Conservation (phyloP, 1,140 invertebrate genomes). For the Yoshiicerus persimilis region DNA sequence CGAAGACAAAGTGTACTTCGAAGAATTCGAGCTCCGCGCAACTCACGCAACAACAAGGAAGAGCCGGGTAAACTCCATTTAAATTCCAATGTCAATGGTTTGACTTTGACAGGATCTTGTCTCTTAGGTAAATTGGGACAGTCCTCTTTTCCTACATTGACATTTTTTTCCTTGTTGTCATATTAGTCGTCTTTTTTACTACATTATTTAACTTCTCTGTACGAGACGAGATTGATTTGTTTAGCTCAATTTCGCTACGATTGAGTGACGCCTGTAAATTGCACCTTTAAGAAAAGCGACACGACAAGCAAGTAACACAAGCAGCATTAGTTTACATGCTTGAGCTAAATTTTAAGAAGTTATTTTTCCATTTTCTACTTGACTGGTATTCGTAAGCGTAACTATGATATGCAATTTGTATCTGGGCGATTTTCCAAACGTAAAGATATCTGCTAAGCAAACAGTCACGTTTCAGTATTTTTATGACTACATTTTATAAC, state of each 20-base stretch:
- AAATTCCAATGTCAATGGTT: constrained; percentile 26
- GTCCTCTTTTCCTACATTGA: neutral
- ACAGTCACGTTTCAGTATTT: neutral
- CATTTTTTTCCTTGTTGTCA: neutral
- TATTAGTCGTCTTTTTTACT: neutral
- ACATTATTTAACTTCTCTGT: neutral
- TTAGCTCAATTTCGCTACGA: neutral
- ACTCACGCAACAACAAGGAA: constrained; percentile 56
- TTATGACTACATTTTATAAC: neutral
- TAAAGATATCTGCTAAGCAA: neutral
- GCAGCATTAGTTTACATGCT: neutral
- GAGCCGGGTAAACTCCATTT: constrained; percentile 50
- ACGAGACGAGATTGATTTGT: neutral
- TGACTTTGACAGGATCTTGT: constrained; percentile 33
- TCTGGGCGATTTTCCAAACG: neutral
- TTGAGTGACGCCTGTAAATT: constrained; percentile 1
- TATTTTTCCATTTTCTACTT: neutral
- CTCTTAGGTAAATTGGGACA: constrained; percentile 15
- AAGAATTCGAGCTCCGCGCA: constrained; percentile 79
- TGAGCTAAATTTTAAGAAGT: neutral
- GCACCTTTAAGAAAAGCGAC: neutral
- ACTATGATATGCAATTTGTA: neutral
- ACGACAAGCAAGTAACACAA: neutral
- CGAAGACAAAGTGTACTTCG: constrained; percentile 84
- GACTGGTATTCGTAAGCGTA: neutral